Percentiles rank a stretch among this genome's conserved stretches.
These are phyloP conservation scores for Euglossa dilemma DNA, from an alignment of 1,140 invertebrate species.

Conservation along the genomic window DNA sequence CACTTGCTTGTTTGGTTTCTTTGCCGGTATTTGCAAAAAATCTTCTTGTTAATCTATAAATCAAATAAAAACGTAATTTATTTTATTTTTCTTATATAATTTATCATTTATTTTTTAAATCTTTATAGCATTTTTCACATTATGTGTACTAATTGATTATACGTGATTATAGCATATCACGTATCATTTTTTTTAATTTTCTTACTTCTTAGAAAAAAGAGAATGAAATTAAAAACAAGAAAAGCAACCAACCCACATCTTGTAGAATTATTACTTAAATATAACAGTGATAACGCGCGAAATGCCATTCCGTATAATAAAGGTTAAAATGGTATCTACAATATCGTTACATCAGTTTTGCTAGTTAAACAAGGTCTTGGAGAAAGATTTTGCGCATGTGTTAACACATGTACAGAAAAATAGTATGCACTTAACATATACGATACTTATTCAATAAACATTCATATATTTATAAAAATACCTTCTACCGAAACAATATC, in stretches of 20 bases:
- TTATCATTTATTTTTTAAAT: not conserved
- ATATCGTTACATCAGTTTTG: not conserved
- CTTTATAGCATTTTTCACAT: not conserved
- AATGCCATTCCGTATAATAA: conserved; percentile 9
- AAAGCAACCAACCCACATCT: conserved; percentile 18
- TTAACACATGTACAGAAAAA: not conserved
- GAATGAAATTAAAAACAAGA: not conserved
- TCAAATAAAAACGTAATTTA: not conserved
- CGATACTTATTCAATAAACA: not conserved
- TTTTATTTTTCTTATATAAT: not conserved
- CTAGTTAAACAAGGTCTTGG: not conserved
- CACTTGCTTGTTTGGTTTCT: not conserved
- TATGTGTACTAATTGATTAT: not conserved
- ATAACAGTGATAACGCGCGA: not conserved
- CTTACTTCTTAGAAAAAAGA: not conserved
- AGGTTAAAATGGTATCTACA: not conserved
- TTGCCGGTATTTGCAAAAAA: not conserved
- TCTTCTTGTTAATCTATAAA: conserved; percentile 30
- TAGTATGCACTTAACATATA: not conserved
- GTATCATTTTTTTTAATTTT: not conserved
- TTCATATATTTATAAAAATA: not conserved
- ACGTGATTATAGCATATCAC: not conserved
- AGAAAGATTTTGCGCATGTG: conserved; percentile 4
- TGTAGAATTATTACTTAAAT: not conserved
- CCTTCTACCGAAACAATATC: not conserved